Evolutionary conservation across 2,113 vertebrate species (phyloP).

Genomic region (Acrocephalus arundinaceus): DNA sequence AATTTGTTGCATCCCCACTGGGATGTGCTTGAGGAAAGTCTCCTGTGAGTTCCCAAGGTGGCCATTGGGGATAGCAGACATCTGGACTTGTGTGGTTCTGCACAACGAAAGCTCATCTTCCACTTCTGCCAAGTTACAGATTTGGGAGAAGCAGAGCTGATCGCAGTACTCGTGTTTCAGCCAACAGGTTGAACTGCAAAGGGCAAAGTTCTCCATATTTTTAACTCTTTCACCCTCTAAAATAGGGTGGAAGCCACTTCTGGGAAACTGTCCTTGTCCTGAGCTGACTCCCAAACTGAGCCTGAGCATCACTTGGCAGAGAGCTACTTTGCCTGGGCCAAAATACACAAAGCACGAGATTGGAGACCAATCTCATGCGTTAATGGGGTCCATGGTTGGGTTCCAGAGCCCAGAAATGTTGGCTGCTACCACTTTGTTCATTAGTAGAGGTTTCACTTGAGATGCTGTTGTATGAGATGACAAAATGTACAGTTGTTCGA

Average conservation of each 20-base stretch:
- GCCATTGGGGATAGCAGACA: background rate
- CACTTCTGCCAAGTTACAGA: fast-evolving
- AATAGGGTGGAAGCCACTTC: background rate
- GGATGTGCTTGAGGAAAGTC: background rate
- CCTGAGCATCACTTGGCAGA: background rate
- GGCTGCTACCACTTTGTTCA: background rate
- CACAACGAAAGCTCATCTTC: background rate
- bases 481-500: background rate
- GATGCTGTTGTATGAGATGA: background rate
- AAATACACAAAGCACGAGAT: background rate
- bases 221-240: background rate
- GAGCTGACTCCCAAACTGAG: background rate
- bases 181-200: background rate
- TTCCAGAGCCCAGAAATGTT: background rate
- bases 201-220: background rate
- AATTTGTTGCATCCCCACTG: background rate
- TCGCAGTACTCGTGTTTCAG: background rate
- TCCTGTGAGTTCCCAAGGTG: background rate
- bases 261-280: background rate
- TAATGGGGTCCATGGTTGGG: background rate
- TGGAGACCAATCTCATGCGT: background rate
- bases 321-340: background rate
- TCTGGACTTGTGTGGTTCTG: background rate
- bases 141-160: background rate
- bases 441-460: background rate